These are phyloP conservation scores for Polypterus senegalus DNA, from an alignment of 2,113 vertebrate species.

Conservation along the genomic window DNA sequence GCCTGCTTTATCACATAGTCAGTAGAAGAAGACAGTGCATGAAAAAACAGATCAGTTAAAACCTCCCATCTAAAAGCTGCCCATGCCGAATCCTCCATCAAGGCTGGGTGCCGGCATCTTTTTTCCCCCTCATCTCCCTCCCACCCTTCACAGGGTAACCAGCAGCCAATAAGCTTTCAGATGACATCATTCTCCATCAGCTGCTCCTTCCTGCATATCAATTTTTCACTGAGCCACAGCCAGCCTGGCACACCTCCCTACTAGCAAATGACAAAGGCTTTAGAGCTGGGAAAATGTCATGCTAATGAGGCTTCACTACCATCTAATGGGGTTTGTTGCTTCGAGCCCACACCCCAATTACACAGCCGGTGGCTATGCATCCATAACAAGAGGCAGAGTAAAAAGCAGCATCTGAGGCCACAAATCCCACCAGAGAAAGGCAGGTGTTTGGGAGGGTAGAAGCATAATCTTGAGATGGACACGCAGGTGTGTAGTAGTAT, in stretches of 20 bases:
- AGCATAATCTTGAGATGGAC: too few species aligned
- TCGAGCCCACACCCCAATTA: too few species aligned
- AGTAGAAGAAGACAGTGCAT: slow-evolving; percentile 21
- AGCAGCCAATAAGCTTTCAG: slow-evolving; percentile 71
- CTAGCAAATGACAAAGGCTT: not conserved
- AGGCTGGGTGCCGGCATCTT: slow-evolving; percentile 66
- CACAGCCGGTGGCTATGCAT: too few species aligned
- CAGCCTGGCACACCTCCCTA: slow-evolving; percentile 10
- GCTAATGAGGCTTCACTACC: too few species aligned
- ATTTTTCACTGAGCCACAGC: slow-evolving; percentile 27
- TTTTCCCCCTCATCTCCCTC: slow-evolving; percentile 51
- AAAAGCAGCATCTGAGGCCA: too few species aligned
- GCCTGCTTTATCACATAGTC: slow-evolving; percentile 54
- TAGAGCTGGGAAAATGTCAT: not conserved
- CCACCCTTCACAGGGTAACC: slow-evolving; percentile 55
- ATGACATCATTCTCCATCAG: slow-evolving; percentile 89
- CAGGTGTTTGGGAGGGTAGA: too few species aligned
- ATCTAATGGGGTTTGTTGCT: too few species aligned
- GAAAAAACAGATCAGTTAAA: slow-evolving; percentile 32
- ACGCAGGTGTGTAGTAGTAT: too few species aligned
- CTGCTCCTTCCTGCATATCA: slow-evolving; percentile 64
- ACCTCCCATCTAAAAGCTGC: slow-evolving; percentile 44
- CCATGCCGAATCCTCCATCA: slow-evolving; percentile 39
- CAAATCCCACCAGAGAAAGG: too few species aligned
- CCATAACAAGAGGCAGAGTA: too few species aligned